Evolutionary conservation across 1,140 invertebrate species (phyloP).

Genomic region (Euura lappo): DNA sequence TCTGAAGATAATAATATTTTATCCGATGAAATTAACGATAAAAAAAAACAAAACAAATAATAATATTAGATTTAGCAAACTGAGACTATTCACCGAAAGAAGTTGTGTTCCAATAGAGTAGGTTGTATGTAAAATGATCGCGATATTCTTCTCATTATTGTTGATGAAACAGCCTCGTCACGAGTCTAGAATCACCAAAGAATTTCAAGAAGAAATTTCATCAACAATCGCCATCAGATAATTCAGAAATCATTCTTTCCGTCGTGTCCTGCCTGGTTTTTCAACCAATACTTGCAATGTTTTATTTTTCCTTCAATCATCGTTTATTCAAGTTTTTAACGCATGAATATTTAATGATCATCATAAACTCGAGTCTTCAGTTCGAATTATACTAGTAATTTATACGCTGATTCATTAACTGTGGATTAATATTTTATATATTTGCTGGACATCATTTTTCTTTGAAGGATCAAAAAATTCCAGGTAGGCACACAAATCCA

Average conservation of each 20-base stretch:
- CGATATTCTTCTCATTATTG: slow-evolving; percentile 17
- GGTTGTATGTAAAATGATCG: slow-evolving; percentile 34
- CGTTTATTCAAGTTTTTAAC: neutral
- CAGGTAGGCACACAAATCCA: no score
- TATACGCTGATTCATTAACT: no score
- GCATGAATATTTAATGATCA: neutral
- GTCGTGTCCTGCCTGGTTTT: neutral
- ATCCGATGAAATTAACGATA: slow-evolving; percentile 10
- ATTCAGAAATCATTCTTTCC: slow-evolving; percentile 4
- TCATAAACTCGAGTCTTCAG: neutral
- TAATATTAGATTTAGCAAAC: slow-evolving; percentile 38
- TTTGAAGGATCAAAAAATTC: neutral
- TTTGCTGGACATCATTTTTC: no score
- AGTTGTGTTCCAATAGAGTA: slow-evolving; percentile 53
- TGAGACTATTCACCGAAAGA: slow-evolving; percentile 54
- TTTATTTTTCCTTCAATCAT: neutral
- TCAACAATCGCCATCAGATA: neutral
- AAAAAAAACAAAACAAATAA: neutral
- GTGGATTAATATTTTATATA: no score
- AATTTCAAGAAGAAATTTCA: neutral
- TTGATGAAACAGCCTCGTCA: neutral
- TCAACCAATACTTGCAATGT: neutral
- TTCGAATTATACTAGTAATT: no score
- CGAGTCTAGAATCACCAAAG: neutral
- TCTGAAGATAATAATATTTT: slow-evolving; percentile 6